Conservation (phyloP, 2,888 invertebrate species). For the Kuschelorhynchus macadamiae region DNA sequence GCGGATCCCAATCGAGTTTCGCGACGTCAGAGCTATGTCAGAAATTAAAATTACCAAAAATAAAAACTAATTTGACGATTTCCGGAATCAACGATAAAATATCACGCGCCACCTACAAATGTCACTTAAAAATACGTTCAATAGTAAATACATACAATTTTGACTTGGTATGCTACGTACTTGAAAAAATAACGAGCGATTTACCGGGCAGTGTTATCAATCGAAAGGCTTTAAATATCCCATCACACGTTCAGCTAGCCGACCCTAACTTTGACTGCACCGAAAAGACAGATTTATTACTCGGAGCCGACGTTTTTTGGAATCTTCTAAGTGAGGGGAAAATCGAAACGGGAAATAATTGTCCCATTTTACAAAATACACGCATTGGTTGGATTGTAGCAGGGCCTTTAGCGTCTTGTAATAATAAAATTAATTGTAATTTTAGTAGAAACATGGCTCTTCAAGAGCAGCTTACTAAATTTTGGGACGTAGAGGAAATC, state of each 20-base stretch:
- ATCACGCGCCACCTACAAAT: conserved; percentile 32
- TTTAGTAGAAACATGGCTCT: conserved; percentile 6
- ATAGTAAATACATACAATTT: conserved; percentile 16
- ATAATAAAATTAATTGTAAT: conserved; percentile 7
- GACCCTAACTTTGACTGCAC: conserved; percentile 26
- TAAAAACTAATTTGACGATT: conserved; percentile 28
- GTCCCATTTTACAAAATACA: conserved; percentile 24
- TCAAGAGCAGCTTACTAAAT: conserved; percentile 22
- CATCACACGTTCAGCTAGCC: conserved; percentile 18
- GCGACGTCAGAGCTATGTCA: conserved; percentile 38
- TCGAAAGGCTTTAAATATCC: conserved; percentile 16
- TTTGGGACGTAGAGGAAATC: conserved; percentile 10
- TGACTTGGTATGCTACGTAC: conserved; percentile 29
- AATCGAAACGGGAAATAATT: conserved; percentile 7
- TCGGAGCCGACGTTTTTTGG: conserved; percentile 35
- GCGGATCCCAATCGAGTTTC: conserved; percentile 45
- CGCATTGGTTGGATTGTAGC: conserved; percentile 30
- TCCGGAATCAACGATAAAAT: conserved; percentile 30
- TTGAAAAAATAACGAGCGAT: conserved; percentile 31
- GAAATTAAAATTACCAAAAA: conserved; percentile 27
- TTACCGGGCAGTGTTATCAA: conserved; percentile 12
- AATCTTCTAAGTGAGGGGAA: conserved; percentile 7
- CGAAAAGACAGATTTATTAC: conserved; percentile 20
- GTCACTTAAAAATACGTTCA: conserved; percentile 24
- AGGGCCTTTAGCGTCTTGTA: conserved; percentile 3